Conservation (phyloP, 2,888 invertebrate species). For the Opisthograptis luteolata region DNA sequence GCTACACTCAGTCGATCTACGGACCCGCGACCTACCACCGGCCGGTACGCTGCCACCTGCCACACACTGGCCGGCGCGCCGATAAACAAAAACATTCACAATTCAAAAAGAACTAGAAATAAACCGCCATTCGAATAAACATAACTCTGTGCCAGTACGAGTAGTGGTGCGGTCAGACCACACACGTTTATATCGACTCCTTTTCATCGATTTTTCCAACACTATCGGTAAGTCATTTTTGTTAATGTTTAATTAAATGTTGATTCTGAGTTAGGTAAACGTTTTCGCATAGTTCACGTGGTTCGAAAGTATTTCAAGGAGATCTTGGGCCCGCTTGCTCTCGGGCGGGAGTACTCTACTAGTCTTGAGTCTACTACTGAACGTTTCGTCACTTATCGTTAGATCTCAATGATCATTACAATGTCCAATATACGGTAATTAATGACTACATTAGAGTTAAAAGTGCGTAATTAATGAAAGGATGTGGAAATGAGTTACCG, state of each 20-base stretch:
- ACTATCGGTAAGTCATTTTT: slow-evolving; percentile 63
- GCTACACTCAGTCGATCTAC: slow-evolving; percentile 70
- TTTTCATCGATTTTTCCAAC: slow-evolving; percentile 30
- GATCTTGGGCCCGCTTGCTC: slow-evolving; percentile 60
- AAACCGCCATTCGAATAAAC: slow-evolving; percentile 13
- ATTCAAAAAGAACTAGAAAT: slow-evolving; percentile 30
- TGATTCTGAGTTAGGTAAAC: slow-evolving; percentile 67
- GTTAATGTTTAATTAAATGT: slow-evolving; percentile 59
- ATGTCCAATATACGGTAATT: slow-evolving; percentile 11
- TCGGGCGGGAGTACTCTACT: slow-evolving; percentile 52
- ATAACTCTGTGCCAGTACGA: slow-evolving; percentile 26
- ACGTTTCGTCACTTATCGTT: slow-evolving; percentile 40
- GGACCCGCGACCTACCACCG: slow-evolving; percentile 65
- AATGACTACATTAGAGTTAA: slow-evolving; percentile 22
- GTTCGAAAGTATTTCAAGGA: slow-evolving; percentile 84
- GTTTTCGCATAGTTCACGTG: slow-evolving; percentile 77
- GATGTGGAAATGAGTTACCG: slow-evolving; percentile 12
- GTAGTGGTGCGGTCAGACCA: slow-evolving; percentile 38
- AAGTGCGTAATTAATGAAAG: slow-evolving; percentile 12
- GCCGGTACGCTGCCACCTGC: slow-evolving; percentile 51
- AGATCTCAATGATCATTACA: slow-evolving; percentile 27
- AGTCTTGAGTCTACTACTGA: slow-evolving; percentile 23
- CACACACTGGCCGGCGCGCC: slow-evolving; percentile 42
- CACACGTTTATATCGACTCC: slow-evolving; percentile 13
- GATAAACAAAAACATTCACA: slow-evolving; percentile 42